Evolutionary conservation across 2,888 invertebrate genomes (phyloP).

Genomic region (Oxycera nigricornis): DNA sequence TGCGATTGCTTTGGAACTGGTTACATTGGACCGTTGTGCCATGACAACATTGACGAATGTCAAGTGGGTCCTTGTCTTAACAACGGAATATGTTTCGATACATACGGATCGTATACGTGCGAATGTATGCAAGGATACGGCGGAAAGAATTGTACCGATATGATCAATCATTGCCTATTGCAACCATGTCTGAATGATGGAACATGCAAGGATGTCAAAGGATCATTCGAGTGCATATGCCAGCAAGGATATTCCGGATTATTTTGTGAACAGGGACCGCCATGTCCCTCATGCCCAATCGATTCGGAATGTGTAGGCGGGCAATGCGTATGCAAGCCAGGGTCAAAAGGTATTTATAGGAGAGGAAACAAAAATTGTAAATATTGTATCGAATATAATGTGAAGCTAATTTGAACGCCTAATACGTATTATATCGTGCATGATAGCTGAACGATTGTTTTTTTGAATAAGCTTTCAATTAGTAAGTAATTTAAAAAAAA

Average conservation of each 20-base stretch:
- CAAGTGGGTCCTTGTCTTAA: conserved; percentile 72
- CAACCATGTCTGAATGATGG: conserved; percentile 80
- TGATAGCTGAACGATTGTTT: background rate
- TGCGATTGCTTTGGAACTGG: conserved; percentile 82
- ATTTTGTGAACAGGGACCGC: conserved; percentile 59
- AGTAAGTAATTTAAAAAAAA: background rate
- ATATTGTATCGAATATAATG: background rate
- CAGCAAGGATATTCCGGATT: conserved; percentile 67
- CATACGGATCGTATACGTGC: conserved; percentile 79
- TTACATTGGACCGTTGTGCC: conserved; percentile 76
- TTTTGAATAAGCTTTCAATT: background rate
- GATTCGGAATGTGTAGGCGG: conserved; percentile 72
- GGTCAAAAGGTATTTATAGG: conserved; percentile 59
- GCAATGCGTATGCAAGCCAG: conserved; percentile 61
- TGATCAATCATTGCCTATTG: conserved; percentile 67
- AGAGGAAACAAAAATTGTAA: background rate
- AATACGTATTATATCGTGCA: background rate
- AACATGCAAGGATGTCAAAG: conserved; percentile 67
- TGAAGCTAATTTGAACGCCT: background rate
- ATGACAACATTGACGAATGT: conserved; percentile 83
- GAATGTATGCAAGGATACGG: conserved; percentile 80
- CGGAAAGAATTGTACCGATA: conserved; percentile 78
- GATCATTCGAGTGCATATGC: conserved; percentile 74
- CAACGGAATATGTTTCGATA: conserved; percentile 81
- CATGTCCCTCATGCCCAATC: conserved; percentile 67